A percentile compares a stretch with the other conserved stretches of the same genome.
phyloP scores from a whole-genome alignment of 2,113 vertebrate species.

The Anguilla rostrata region DNA sequence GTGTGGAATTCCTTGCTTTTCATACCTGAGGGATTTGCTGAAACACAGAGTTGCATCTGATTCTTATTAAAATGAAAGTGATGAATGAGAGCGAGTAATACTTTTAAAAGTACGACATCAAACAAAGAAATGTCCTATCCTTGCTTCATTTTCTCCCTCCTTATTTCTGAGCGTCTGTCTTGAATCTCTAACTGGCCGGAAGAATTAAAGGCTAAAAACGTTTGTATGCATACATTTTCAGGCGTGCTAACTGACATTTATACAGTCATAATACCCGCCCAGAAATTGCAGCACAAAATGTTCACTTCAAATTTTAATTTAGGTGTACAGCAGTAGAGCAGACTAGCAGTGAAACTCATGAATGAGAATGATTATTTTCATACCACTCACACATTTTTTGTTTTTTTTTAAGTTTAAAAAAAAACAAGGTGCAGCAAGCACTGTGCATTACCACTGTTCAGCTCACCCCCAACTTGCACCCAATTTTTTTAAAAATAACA shows the following conservation, averaged over 20 bases:
- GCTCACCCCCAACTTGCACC: neutral
- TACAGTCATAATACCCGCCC: too few relatives aligned
- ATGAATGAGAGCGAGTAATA: neutral
- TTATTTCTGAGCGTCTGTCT: slow-evolving; percentile 41
- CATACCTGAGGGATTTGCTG: neutral
- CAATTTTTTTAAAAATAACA: neutral
- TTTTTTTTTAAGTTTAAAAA: slow-evolving; percentile 38
- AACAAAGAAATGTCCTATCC: slow-evolving; percentile 30
- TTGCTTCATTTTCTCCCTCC: slow-evolving; percentile 8
- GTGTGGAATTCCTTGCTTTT: neutral
- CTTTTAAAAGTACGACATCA: neutral
- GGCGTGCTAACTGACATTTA: too few relatives aligned
- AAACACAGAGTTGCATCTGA: neutral
- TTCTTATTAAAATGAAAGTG: neutral
- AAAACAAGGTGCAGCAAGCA: neutral
- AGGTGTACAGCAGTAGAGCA: too few relatives aligned
- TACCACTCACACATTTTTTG: slow-evolving; percentile 19
- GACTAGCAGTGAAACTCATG: too few relatives aligned
- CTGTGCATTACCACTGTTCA: neutral
- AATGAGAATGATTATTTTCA: too few relatives aligned
- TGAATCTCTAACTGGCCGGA: slow-evolving; percentile 47
- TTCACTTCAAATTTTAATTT: too few relatives aligned
- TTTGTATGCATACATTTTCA: too few relatives aligned
- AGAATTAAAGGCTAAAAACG: neutral
- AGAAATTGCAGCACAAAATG: too few relatives aligned